A percentile compares a stretch with the other conserved stretches of the same genome.
Evolutionary conservation across 2,888 invertebrate species (phyloP).

Genomic region (Acanthosoma haemorrhoidale): DNA sequence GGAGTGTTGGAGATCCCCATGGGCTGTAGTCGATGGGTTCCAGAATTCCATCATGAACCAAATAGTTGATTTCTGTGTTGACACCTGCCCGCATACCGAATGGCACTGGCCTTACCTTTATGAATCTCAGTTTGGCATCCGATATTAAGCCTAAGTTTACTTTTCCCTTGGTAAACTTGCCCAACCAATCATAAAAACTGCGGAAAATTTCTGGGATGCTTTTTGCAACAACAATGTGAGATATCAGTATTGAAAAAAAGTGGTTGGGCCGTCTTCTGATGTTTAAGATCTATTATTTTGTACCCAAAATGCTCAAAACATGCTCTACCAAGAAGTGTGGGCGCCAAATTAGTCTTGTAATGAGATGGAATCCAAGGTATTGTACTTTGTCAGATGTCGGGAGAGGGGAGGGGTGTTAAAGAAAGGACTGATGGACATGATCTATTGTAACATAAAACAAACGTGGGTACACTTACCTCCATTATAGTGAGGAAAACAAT

Average conservation of each 20-base stretch:
- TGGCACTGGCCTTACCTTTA: constrained; percentile 15
- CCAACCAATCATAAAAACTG: background rate
- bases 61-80: constrained; percentile 9
- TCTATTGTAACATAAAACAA: too few species aligned
- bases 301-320: constrained; percentile 7
- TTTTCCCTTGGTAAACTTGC: constrained; percentile 13
- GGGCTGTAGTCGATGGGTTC: constrained; percentile 19
- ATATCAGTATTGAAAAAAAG: background rate
- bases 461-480: too few species aligned
- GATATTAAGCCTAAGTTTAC: constrained; percentile 3
- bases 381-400: too few species aligned
- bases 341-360: too few species aligned
- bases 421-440: too few species aligned
- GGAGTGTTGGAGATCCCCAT: background rate
- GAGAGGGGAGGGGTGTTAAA: too few species aligned
- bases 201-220: background rate
- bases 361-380: too few species aligned
- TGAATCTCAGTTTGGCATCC: constrained; percentile 21
- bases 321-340: too few species aligned
- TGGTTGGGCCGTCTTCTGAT: background rate
- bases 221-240: background rate
- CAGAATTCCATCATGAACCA: constrained; percentile 9
- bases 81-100: constrained; percentile 15
- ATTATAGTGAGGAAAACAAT: too few species aligned
- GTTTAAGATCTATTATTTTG: constrained; percentile 3